Conservation (phyloP, 2,113 vertebrate species). For the Amia ocellicauda region DNA sequence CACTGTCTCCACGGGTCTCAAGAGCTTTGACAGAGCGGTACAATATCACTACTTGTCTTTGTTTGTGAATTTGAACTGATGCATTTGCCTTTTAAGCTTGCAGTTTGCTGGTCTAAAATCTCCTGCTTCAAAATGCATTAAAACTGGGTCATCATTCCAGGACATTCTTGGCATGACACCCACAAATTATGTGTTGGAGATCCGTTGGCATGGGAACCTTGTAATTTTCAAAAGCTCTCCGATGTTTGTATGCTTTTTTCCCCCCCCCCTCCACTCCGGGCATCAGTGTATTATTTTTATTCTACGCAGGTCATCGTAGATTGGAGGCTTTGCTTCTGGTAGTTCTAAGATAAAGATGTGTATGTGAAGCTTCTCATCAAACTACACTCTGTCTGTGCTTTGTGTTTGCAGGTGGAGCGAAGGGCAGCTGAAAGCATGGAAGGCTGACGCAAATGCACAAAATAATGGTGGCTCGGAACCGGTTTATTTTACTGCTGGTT, state of each 20-base stretch:
- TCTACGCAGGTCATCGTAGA: too few relatives aligned
- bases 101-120: too few relatives aligned
- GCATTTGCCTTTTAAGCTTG: too few relatives aligned
- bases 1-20: background rate
- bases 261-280: background rate
- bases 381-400: background rate
- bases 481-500: constrained; percentile 88
- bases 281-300: background rate
- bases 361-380: too few relatives aligned
- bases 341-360: too few relatives aligned
- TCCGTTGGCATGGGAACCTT: background rate
- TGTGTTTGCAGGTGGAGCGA: constrained; percentile 9
- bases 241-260: background rate
- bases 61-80: too few relatives aligned
- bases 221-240: background rate
- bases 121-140: too few relatives aligned
- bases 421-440: constrained; percentile 64
- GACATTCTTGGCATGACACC: background rate
- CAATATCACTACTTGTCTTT: too few relatives aligned
- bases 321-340: too few relatives aligned
- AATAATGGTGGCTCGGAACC: constrained; percentile 93
- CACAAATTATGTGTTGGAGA: background rate
- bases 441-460: constrained; percentile 67
- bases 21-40: background rate
- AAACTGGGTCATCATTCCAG: background rate